Base-by-base conservation (phyloP, 2,888 invertebrate species). In the Branchipolynoe longqiensis region DNA sequence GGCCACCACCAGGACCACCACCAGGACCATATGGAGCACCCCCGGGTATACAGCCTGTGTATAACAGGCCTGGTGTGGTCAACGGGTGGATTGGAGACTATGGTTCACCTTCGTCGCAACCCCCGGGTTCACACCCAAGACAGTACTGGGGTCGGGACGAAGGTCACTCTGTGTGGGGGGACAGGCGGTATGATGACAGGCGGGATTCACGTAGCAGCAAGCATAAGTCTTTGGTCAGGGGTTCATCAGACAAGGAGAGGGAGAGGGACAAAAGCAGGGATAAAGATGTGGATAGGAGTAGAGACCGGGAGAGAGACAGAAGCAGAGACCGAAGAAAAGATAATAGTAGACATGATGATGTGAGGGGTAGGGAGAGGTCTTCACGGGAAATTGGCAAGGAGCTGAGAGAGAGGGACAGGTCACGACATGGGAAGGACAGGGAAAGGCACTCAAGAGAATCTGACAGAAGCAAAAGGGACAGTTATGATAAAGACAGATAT, bases 91-190 rank as follows among this genome's bases (percentile, higher is more conserved):
- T 69, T 1, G 36, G 36, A 38, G 36, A 33, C 36, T 33, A 69
- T 4, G 6, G 38, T 2, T 8, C 22, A 33, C 69, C 69, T 14
- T 38, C 69, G 1, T 69, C 69, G 36, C 69, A 69, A 31, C 69
- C 69, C 38, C 69, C 69, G 4, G 38, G 36, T 31, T 3, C 28
- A 4, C 69, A 69, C 69, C 69, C 69, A 22, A 38, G 36, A 6
- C 69, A 69, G 22, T 69, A 69, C 69, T 69, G 69, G 69, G 25
- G 58, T 25, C 12, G 69, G 69, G 69, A 69, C 14, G 69, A 69
- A 4, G 36, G 18, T 1, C 58, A 58, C 58, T 12, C 33, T 22
- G 69, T 33, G 1, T 33, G 36, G 22, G 33, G 69, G 69, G 69
- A 69, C 69, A 33, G 69, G 36, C 33, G 69, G 8, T 69, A 69